Percentiles rank a stretch among this genome's conserved stretches.
Evolutionary conservation across 2,113 vertebrate genomes (phyloP).

Genomic region (Bufo bufo): DNA sequence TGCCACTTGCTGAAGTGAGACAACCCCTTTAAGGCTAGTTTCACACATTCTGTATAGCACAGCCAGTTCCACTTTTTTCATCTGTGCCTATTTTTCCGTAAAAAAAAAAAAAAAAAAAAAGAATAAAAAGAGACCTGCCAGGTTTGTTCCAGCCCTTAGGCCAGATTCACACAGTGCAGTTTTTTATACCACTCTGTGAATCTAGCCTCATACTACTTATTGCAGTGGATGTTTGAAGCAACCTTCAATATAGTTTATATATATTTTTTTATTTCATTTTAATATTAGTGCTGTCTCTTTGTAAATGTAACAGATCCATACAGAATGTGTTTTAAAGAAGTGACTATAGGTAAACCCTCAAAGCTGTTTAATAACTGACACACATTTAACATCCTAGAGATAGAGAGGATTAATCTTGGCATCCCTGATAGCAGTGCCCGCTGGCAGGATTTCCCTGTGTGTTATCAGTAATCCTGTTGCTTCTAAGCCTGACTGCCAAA

Average conservation of each 20-base stretch:
- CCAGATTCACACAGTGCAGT: background rate
- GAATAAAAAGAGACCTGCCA: too few species aligned
- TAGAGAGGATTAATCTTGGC: constrained; percentile 50
- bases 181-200: background rate
- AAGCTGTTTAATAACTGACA: constrained; percentile 55
- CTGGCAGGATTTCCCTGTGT: constrained; percentile 11
- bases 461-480: constrained; percentile 54
- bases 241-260: background rate
- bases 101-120: too few species aligned
- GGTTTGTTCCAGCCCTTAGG: background rate
- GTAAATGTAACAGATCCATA: background rate
- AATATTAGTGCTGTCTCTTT: background rate
- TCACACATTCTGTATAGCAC: too few species aligned
- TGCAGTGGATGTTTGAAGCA: background rate
- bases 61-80: too few species aligned
- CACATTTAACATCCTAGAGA: constrained; percentile 51
- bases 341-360: constrained; percentile 43
- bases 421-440: constrained; percentile 21
- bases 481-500: constrained; percentile 25
- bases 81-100: too few species aligned
- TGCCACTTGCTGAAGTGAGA: too few species aligned
- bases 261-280: background rate
- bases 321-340: constrained; percentile 19
- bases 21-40: too few species aligned
- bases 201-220: background rate